Percentiles rank a stretch among this genome's conserved stretches.
Evolutionary conservation across 2,888 invertebrate genomes (phyloP).

Genomic region (Ormyrus thymus): DNA sequence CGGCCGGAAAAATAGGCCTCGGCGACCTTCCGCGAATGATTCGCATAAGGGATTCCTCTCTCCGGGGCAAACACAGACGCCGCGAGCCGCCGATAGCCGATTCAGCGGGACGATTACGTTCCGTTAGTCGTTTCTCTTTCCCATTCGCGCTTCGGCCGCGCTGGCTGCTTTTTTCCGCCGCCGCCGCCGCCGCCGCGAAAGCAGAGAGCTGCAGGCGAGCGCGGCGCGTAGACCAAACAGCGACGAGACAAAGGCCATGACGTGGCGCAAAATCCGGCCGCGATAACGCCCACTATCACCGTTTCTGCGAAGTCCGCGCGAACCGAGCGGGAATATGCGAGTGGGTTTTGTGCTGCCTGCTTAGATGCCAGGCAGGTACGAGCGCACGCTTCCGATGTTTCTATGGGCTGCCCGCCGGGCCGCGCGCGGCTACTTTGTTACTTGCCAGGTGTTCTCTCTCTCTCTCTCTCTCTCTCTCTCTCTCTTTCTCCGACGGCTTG

Average conservation of each 20-base stretch:
- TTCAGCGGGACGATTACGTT: constrained; percentile 60
- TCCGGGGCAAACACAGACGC: no score
- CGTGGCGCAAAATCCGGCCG: constrained; percentile 36
- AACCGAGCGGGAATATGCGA: background rate
- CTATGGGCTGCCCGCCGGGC: no score
- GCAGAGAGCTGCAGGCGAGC: background rate
- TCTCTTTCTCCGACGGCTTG: background rate
- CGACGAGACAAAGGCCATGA: constrained; percentile 36
- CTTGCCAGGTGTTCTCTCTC: no score
- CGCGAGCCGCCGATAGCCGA: constrained; percentile 54
- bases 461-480: no score
- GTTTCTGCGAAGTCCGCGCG: no score
- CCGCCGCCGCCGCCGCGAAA: constrained; percentile 21
- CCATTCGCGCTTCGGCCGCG: constrained; percentile 5
- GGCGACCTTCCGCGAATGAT: no score
- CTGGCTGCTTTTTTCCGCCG: constrained; percentile 38
- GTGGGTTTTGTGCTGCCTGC: no score
- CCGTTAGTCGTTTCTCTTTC: constrained; percentile 56
- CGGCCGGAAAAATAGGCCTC: no score
- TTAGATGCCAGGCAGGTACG: background rate
- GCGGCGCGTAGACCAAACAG: constrained; percentile 23
- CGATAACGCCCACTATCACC: constrained; percentile 37
- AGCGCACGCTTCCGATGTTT: constrained; percentile 3
- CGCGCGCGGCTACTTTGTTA: no score
- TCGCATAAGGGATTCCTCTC: no score